Evolutionary conservation across 2,113 vertebrate species (phyloP), one percentile per base, ranked within the genome.

Genomic region (Phainopepla nitens): DNA sequence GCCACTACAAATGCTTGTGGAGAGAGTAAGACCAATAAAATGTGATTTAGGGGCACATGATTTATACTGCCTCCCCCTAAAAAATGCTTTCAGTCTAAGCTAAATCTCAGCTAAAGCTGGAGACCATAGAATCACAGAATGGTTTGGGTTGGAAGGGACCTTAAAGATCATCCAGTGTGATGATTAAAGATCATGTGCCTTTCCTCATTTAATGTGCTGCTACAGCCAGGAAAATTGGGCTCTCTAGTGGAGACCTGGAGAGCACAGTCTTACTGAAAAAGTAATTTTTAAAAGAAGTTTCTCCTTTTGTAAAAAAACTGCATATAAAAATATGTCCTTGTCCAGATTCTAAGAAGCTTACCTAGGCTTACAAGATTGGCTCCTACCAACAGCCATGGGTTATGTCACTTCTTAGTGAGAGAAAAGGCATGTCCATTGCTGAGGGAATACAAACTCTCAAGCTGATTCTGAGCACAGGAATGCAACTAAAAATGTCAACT

Each of bases 321-420:
- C 25, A 24, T 50, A 35, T 6, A 44, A 72, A 87, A 73, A 50
- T n/a, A 58, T 7, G 6, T 66, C 15, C 22, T 82, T 70, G n/a
- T 3, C 53, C 36, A 89, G 54, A 61, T 69, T 69, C 44, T 15
- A 39, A 65, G 44, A 44, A 60, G 8, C 18, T 65, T 72, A 6
- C n/a, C 79, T 50, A 66, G n/a, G 44, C 7, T 82, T 83, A 29
- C 1, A 9, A 51, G 8, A 10, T 25, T 33, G 3, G 10, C 76
- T 81, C 54, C 31, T 51, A 41, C 5, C 13, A 21, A 22, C 23
- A 69, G 35, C 56, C 49, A 77, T 0, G 0, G 13, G 14, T 50
- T 64, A 60, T 57, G 24, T 51, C 36, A 60, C 57, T 29, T 82
- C 35, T n/a, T 31, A 36, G 41, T 56, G n/a, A 79, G 66, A 66